Evolutionary conservation across 2,888 invertebrate genomes (phyloP).

Genomic region (Ichneumoninae sp.): DNA sequence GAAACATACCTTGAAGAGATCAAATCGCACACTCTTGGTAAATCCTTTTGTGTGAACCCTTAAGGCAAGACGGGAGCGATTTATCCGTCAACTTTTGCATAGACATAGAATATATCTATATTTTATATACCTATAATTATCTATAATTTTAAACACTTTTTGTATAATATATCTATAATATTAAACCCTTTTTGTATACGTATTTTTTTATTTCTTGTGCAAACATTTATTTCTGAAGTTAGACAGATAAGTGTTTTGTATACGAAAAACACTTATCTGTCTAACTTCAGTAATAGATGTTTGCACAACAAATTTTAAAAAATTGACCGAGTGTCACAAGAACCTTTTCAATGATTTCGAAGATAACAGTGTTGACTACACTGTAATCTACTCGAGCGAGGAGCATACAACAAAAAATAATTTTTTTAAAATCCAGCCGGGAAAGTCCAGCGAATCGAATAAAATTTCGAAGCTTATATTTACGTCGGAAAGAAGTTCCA

Average conservation of each 20-base stretch:
- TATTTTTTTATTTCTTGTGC: no score
- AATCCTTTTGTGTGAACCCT: not conserved
- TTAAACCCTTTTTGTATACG: no score
- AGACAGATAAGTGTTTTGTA: not conserved
- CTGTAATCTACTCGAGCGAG: not conserved
- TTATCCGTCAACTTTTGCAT: not conserved
- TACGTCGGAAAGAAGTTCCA: not conserved
- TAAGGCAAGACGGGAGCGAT: not conserved
- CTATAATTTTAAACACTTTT: no score
- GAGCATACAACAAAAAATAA: not conserved
- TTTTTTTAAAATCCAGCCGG: not conserved
- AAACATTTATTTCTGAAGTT: no score
- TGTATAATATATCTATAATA: no score
- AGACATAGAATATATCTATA: no score
- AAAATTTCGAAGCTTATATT: not conserved
- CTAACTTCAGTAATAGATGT: not conserved
- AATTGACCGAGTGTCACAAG: not conserved
- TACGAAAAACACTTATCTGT: not conserved
- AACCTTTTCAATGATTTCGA: not conserved
- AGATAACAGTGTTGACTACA: not conserved
- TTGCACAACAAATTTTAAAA: not conserved
- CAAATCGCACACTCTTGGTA: not conserved
- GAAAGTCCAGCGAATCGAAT: conserved; percentile 24
- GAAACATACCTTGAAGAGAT: not conserved
- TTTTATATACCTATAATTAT: no score